Conservation (phyloP, 2,113 vertebrate species). For the Zingel zingel region DNA sequence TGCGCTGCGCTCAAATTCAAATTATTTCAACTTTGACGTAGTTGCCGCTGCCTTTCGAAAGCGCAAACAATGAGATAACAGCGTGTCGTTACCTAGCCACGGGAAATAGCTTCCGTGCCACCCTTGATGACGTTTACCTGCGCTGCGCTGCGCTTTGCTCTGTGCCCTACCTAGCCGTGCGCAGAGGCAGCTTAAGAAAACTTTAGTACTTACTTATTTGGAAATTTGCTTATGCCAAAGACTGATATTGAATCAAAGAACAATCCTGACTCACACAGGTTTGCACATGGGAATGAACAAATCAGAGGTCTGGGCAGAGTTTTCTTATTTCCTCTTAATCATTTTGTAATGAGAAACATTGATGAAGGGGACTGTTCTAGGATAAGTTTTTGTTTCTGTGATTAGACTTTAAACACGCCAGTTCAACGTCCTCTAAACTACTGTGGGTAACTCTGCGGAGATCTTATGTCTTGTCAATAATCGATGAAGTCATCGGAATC, state of each 20-base stretch:
- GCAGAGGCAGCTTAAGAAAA: no score
- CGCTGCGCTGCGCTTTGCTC: no score
- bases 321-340: neutral
- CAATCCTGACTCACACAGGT: neutral
- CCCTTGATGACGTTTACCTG: no score
- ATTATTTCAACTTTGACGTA: no score
- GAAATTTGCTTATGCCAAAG: neutral
- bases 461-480: constrained; percentile 16
- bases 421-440: neutral
- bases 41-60: no score
- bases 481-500: constrained; percentile 31
- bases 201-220: no score
- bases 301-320: neutral
- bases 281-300: neutral
- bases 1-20: no score
- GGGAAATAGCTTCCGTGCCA: no score
- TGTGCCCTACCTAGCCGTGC: no score
- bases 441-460: neutral
- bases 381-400: no score
- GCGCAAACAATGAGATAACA: no score
- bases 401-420: neutral
- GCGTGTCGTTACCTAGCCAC: no score
- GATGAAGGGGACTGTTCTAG: neutral
- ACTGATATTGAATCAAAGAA: neutral
- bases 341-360: neutral